Conservation (phyloP, 1,140 invertebrate species). For the Diorhabda carinulata region DNA sequence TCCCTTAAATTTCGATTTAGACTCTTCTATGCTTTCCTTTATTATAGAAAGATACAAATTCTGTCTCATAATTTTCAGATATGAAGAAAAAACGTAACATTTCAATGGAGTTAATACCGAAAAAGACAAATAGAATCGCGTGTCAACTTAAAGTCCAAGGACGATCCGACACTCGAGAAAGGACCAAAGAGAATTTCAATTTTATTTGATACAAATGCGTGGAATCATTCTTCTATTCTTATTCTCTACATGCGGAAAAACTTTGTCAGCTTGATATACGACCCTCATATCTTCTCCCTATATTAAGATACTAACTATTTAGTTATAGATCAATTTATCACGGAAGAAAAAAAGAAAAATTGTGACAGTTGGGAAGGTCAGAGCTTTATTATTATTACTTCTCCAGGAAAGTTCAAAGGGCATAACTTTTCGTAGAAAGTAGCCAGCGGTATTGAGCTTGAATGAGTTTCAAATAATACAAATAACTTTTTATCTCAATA, state of each 20-base stretch:
- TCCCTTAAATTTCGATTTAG: too few species aligned
- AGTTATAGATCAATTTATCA: conserved; percentile 1
- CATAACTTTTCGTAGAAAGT: not conserved
- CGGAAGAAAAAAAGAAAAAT: not conserved
- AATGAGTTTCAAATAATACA: too few species aligned
- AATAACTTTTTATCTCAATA: too few species aligned
- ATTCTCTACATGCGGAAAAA: conserved; percentile 14
- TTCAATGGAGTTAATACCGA: too few species aligned
- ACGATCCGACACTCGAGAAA: conserved; percentile 10
- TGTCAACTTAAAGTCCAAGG: conserved; percentile 8
- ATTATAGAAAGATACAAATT: too few species aligned
- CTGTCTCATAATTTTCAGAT: too few species aligned
- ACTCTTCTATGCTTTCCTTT: too few species aligned
- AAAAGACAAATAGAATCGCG: conserved; percentile 9
- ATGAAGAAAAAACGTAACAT: too few species aligned
- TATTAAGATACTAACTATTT: conserved; percentile 3
- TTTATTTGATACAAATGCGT: conserved; percentile 13
- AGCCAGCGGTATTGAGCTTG: too few species aligned
- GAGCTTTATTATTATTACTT: not conserved
- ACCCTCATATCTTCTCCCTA: not conserved
- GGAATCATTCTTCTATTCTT: conserved; percentile 11
- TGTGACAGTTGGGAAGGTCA: not conserved
- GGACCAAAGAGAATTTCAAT: conserved; percentile 14
- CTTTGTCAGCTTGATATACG: conserved; percentile 8
- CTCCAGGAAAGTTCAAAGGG: not conserved